Evolutionary conservation across 2,113 vertebrate species (phyloP).

Genomic region (Hirundichthys speculiger): DNA sequence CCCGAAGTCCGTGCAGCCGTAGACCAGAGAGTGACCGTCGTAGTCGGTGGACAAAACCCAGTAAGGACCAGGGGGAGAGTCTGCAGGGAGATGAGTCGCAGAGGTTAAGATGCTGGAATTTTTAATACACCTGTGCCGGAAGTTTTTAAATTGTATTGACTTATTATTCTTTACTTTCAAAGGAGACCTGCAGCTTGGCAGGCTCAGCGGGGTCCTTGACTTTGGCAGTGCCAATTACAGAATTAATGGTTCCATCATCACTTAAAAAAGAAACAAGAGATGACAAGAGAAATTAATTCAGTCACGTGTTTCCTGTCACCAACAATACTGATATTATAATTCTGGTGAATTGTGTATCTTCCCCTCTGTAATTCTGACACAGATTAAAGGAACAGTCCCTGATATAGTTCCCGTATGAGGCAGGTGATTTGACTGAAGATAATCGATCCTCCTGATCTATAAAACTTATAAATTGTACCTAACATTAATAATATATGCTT

Average conservation of each 20-base stretch:
- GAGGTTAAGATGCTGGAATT: not conserved
- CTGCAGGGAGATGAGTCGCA: conserved; percentile 56
- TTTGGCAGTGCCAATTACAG: conserved; percentile 51
- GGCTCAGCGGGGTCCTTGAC: conserved; percentile 58
- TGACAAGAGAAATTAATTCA: not conserved
- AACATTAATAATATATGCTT: too few relatives aligned
- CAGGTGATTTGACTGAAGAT: too few relatives aligned
- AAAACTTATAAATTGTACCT: too few relatives aligned
- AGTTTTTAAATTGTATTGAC: not conserved
- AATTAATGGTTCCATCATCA: conserved; percentile 44
- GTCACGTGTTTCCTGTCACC: too few relatives aligned
- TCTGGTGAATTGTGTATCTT: too few relatives aligned
- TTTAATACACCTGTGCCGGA: not conserved
- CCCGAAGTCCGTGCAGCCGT: conserved; percentile 83
- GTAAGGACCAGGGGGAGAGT: conserved; percentile 79
- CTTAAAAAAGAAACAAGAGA: conserved; percentile 20
- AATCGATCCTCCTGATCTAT: too few relatives aligned
- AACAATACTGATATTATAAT: too few relatives aligned
- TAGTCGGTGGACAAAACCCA: conserved; percentile 89
- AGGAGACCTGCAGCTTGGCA: conserved; percentile 70
- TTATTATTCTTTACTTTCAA: conserved; percentile 31
- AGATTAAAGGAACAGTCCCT: too few relatives aligned
- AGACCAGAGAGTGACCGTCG: conserved; percentile 84
- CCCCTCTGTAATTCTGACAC: too few relatives aligned
- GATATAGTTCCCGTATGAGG: too few relatives aligned